Evolutionary conservation across 1,140 invertebrate genomes (phyloP).

Genomic region (Colletes gigas): DNA sequence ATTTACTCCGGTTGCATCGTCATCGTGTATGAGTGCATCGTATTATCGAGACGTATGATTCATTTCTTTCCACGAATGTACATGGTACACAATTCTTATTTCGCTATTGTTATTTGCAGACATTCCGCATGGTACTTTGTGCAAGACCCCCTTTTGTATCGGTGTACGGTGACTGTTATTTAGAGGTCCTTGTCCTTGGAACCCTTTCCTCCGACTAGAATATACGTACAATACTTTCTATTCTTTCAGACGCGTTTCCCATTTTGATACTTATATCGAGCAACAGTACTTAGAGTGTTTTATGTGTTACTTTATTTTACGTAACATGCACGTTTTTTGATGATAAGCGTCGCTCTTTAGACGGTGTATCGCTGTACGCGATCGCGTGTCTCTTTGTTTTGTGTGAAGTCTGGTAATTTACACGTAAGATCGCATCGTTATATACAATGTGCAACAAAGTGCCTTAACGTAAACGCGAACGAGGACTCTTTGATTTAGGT

Average conservation of each 20-base stretch:
- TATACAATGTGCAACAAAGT: not conserved
- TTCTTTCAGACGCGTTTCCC: slow-evolving; percentile 10
- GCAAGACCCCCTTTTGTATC: not conserved
- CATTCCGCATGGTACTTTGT: slow-evolving; percentile 51
- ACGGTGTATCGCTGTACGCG: not conserved
- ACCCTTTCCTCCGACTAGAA: not conserved
- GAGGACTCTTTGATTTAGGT: not conserved
- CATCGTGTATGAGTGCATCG: not conserved
- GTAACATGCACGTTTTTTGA: not conserved
- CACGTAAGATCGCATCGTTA: not conserved
- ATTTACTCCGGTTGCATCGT: not conserved
- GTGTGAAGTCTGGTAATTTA: not conserved
- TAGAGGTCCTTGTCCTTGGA: not conserved
- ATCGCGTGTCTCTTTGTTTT: not conserved
- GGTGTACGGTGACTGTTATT: slow-evolving; percentile 8
- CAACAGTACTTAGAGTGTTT: slow-evolving; percentile 56
- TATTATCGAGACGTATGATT: slow-evolving; percentile 4
- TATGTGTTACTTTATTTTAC: slow-evolving; percentile 1
- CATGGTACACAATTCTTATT: slow-evolving; percentile 10
- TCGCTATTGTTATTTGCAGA: slow-evolving; percentile 28
- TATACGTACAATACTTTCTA: not conserved
- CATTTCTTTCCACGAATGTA: slow-evolving; percentile 19
- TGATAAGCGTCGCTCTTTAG: not conserved
- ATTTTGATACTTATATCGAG: slow-evolving; percentile 43
- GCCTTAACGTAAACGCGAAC: slow-evolving; percentile 32